Percentiles rank a stretch among this genome's conserved stretches.
Conservation (phyloP, 2,113 vertebrate species). For the Xiphias gladius region DNA sequence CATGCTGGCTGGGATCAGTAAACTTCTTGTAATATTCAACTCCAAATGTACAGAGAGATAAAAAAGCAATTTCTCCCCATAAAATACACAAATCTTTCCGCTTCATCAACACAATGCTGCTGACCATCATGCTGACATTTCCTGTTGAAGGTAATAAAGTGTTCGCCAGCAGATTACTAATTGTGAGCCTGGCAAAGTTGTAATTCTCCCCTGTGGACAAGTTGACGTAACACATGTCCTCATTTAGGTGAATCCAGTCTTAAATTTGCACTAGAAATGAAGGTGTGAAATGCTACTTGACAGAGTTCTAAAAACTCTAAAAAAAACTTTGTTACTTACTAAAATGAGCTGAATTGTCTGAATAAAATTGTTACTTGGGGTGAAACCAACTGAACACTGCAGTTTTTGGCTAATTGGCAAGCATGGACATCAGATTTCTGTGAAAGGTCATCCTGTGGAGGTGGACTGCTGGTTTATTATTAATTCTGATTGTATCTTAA, state of each 20-base stretch:
- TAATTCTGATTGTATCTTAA: constrained; percentile 36
- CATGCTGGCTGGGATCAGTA: no score
- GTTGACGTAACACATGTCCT: not conserved
- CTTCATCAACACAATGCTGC: not conserved
- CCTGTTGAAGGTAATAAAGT: not conserved
- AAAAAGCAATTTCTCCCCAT: not conserved
- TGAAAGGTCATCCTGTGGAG: constrained; percentile 23
- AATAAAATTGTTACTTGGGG: not conserved
- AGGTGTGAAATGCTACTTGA: not conserved
- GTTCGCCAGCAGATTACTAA: not conserved
- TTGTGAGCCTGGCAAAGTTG: constrained; percentile 2
- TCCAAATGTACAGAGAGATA: not conserved
- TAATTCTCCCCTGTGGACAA: constrained; percentile 9
- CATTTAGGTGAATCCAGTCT: not conserved
- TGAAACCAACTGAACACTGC: constrained; percentile 2
- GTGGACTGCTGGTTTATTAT: constrained; percentile 25
- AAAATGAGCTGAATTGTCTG: constrained; percentile 11
- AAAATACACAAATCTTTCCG: not conserved
- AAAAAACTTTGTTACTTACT: not conserved
- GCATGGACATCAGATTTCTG: constrained; percentile 1
- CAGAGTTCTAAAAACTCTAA: not conserved
- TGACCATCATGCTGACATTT: not conserved
- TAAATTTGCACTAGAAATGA: not conserved
- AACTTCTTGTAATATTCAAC: no score
- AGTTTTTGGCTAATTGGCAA: constrained; percentile 10